A percentile compares a stretch with the other conserved stretches of the same genome.
phyloP scores from a whole-genome alignment of 1,140 invertebrate species.

The Antheraea pernyi region DNA sequence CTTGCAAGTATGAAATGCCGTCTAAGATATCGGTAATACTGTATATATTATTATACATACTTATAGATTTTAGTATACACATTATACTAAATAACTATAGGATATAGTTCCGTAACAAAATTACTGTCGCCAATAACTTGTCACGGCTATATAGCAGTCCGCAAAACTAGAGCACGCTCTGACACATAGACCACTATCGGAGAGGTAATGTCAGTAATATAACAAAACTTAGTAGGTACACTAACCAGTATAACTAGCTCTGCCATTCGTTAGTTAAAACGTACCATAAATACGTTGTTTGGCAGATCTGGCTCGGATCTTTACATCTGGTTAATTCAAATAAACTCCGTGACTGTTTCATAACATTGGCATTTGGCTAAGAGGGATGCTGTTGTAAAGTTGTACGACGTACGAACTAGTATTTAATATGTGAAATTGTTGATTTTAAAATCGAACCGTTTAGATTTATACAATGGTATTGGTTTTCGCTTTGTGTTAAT shows the following conservation, averaged over 20 bases:
- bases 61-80: too few species aligned
- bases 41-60: too few species aligned
- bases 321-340: background rate
- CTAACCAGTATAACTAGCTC: background rate
- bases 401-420: conserved; percentile 5
- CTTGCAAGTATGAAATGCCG: too few species aligned
- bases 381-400: conserved; percentile 39
- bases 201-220: conserved; percentile 50
- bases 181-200: conserved; percentile 51
- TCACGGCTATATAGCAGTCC: conserved; percentile 17
- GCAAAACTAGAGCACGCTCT: conserved; percentile 57
- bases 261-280: background rate
- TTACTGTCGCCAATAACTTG: background rate
- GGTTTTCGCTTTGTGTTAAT: too few species aligned
- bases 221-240: conserved; percentile 38
- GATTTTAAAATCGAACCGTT: background rate
- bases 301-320: background rate
- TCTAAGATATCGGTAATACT: too few species aligned
- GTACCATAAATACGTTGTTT: background rate
- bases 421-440: background rate
- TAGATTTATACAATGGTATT: too few species aligned
- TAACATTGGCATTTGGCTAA: conserved; percentile 53
- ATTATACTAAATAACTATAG: too few species aligned
- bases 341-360: conserved; percentile 43
- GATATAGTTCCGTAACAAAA: background rate